Evolutionary conservation across 2,113 vertebrate genomes (phyloP).

Genomic region (Dasyprocta punctata): DNA sequence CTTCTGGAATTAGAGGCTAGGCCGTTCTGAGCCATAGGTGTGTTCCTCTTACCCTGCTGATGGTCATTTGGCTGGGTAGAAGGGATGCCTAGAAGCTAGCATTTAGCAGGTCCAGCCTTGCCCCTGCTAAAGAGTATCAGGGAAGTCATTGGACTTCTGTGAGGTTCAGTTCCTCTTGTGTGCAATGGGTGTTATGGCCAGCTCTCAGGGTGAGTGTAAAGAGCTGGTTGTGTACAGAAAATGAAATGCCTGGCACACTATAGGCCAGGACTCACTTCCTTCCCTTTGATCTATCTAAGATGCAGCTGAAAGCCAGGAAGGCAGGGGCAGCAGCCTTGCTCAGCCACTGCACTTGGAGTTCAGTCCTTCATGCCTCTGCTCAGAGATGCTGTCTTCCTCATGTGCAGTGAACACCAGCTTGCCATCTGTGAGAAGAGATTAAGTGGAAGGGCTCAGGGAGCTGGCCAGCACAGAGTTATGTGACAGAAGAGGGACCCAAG

Average conservation of each 20-base stretch:
- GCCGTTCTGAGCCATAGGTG: background rate
- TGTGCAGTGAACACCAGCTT: background rate
- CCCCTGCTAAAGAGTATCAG: background rate
- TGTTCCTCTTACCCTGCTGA: background rate
- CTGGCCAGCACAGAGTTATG: background rate
- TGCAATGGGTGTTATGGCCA: background rate
- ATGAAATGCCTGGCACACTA: background rate
- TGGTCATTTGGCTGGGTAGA: background rate
- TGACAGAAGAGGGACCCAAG: background rate
- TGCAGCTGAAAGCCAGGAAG: background rate
- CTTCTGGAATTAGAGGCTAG: background rate
- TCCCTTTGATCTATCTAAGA: background rate
- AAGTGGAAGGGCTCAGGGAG: background rate
- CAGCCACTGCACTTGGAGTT: fast-evolving
- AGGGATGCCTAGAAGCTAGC: background rate
- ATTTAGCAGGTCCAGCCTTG: background rate
- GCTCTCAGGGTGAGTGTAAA: background rate
- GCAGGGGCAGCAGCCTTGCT: background rate
- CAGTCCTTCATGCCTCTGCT: background rate
- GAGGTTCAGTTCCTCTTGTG: background rate
- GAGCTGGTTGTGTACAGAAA: background rate
- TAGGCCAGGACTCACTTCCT: background rate
- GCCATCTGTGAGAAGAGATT: background rate
- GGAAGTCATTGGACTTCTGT: background rate
- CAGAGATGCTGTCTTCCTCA: background rate